Evolutionary conservation across 2,113 vertebrate genomes (phyloP), one percentile per base, ranked within the genome.

Genomic region (Pavo muticus): DNA sequence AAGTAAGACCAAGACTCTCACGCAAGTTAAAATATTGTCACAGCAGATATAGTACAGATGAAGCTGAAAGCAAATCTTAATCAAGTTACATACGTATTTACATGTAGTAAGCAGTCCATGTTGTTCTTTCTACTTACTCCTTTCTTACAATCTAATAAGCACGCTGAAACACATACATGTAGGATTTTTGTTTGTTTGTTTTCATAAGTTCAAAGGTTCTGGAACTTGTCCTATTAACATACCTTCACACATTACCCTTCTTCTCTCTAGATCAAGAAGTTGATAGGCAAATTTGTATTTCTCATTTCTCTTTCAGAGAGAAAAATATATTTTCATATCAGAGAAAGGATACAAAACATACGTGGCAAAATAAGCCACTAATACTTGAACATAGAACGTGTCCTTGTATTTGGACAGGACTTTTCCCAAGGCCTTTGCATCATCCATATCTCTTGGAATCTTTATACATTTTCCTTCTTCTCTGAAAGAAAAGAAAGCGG

Each of bases 381-480:
- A 97, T 87, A 99, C 99, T 98, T 99, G 98, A 94, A 98, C 98
- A 25, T 99, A 99, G 97, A 99, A 99, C 2, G 99, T 99, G 97
- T 99, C 99, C 96, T 99, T 99, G 84, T 99, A 99, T 96, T 99
- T 99, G 87, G 99, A 99, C 84, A 99, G 98, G 79, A 99, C 99
- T 87, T 98, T 99, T 95, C 99, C 99, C 97, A 99, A 97, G 68
- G 99, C 99, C 97, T 99, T 99, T 92, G 99, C 99, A 96, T 99
- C 99, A 77, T 99, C 99, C 99, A 99, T 99, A 96, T 99, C 98
- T 98, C 99, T 99, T 30, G 99, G 99, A 95, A 99, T 97, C 96
- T 98, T 99, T 94, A 99, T 99, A 96, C 97, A 99, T 94, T 98
- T 97, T 97, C 98, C 98, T 98, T 99, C 99, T 96, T 99, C 98